These are phyloP conservation scores for Catharus ustulatus DNA, from an alignment of 2,797 vertebrate genomes.

Conservation along the genomic window DNA sequence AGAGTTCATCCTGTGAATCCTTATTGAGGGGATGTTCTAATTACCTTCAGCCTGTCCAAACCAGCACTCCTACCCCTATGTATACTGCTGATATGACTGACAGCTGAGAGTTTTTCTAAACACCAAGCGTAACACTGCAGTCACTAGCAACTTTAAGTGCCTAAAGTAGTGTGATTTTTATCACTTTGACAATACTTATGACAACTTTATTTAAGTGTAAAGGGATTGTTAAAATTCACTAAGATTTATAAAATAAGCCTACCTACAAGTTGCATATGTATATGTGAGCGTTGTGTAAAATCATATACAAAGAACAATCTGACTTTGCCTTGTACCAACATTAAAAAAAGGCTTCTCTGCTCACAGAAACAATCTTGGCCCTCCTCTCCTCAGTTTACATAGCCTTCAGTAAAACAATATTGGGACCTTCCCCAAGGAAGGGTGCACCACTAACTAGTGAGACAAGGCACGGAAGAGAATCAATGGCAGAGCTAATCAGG, in stretches of 20 bases:
- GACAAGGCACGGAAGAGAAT: background rate
- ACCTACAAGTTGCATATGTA: background rate
- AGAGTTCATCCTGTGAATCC: background rate
- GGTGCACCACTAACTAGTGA: background rate
- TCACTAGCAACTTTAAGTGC: background rate
- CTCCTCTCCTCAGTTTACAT: background rate
- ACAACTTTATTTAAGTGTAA: constrained; percentile 25
- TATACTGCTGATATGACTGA: constrained; percentile 4
- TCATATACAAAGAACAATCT: background rate
- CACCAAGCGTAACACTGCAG: background rate
- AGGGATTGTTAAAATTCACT: constrained; percentile 5
- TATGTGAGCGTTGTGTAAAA: background rate
- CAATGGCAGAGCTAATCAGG: background rate
- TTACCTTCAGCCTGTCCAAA: constrained; percentile 24
- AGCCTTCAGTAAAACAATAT: background rate
- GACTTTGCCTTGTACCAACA: background rate
- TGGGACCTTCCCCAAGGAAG: background rate
- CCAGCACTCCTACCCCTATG: background rate
- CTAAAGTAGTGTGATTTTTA: constrained; percentile 43
- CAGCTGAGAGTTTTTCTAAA: constrained; percentile 46
- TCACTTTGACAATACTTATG: constrained; percentile 43
- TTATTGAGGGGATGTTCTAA: background rate
- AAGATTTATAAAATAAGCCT: constrained; percentile 5
- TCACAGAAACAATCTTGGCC: background rate
- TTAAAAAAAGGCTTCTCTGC: background rate